A percentile compares a stretch with the other conserved stretches of the same genome.
phyloP scores from a whole-genome alignment of 2,888 invertebrate genomes.

The Tachina fera region DNA sequence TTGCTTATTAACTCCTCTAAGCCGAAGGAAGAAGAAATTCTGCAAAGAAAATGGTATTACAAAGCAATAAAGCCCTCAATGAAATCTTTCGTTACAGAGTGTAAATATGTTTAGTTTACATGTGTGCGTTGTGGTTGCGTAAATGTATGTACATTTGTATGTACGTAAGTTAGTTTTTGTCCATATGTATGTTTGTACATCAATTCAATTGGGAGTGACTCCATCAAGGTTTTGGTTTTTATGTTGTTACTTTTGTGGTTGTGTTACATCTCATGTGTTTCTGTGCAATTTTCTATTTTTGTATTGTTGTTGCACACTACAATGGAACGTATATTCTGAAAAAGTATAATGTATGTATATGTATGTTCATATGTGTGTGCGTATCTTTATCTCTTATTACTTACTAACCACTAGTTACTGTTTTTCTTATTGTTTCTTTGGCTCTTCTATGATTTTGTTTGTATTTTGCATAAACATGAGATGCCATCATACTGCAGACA shows the following conservation, averaged over 20 bases:
- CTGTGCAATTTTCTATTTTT: constrained; percentile 11
- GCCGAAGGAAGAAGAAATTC: background rate
- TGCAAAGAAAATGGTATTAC: background rate
- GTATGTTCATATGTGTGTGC: background rate
- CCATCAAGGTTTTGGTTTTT: constrained; percentile 57
- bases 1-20: too few species aligned
- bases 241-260: constrained; percentile 54
- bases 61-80: background rate
- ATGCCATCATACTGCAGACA: constrained; percentile 51
- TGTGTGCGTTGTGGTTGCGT: too few species aligned
- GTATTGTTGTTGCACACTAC: constrained; percentile 15
- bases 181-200: constrained; percentile 27
- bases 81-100: too few species aligned
- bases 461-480: constrained; percentile 66
- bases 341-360: background rate
- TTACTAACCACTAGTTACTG: constrained; percentile 58
- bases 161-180: background rate
- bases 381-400: constrained; percentile 48
- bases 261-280: constrained; percentile 41
- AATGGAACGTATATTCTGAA: background rate
- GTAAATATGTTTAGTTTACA: too few species aligned
- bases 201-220: constrained; percentile 53
- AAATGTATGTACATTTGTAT: too few species aligned
- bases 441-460: constrained; percentile 1
- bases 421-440: constrained; percentile 21